Evolutionary conservation across 2,888 invertebrate species (phyloP).

Genomic region (Epirrita christyi): DNA sequence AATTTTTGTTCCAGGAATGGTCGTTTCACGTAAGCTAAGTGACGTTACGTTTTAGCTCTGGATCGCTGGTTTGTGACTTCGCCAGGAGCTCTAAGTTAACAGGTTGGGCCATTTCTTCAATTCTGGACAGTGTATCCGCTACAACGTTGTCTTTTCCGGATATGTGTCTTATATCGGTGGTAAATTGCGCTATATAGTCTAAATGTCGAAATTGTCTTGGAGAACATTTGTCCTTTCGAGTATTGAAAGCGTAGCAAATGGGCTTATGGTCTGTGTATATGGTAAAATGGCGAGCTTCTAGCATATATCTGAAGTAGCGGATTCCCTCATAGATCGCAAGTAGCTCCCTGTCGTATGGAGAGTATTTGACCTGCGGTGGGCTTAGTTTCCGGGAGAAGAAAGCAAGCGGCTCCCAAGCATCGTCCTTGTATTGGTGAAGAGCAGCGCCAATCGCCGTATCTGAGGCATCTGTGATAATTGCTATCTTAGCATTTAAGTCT

Average conservation of each 20-base stretch:
- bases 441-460: conserved; percentile 51
- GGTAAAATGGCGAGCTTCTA: conserved; percentile 29
- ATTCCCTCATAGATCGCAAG: conserved; percentile 47
- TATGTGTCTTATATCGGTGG: conserved; percentile 35
- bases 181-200: conserved; percentile 39
- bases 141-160: conserved; percentile 40
- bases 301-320: conserved; percentile 15
- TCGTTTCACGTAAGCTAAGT: conserved; percentile 5
- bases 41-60: conserved; percentile 24
- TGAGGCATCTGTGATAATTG: conserved; percentile 52
- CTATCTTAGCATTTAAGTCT: conserved; percentile 34
- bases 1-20: neutral
- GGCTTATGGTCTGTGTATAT: conserved; percentile 42
- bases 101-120: conserved; percentile 31
- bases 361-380: conserved; percentile 37
- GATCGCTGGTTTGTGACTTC: conserved; percentile 27
- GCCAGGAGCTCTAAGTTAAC: conserved; percentile 26
- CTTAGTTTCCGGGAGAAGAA: conserved; percentile 49
- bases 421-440: conserved; percentile 46
- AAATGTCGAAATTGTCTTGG: conserved; percentile 39
- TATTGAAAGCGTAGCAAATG: conserved; percentile 50
- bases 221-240: conserved; percentile 40
- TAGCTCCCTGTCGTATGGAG: conserved; percentile 54
- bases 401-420: conserved; percentile 46
- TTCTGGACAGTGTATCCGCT: conserved; percentile 45